Conservation (phyloP, 1,140 invertebrate species). For the Neodiprion lecontei region DNA sequence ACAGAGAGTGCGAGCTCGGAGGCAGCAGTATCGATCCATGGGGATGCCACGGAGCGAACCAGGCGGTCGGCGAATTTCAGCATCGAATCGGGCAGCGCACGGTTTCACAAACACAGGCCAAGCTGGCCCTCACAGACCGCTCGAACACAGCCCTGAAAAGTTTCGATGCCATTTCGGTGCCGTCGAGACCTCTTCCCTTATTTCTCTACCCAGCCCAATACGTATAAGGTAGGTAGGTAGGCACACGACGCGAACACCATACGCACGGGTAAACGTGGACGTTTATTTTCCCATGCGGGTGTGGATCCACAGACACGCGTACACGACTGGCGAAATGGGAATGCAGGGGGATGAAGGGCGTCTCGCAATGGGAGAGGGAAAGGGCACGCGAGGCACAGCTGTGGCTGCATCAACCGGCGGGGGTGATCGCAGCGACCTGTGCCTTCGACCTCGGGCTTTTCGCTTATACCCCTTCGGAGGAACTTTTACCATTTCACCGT, state of each 20-base stretch:
- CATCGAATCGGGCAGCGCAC: neutral
- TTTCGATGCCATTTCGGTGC: neutral
- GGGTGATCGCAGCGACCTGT: neutral
- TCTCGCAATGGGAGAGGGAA: slow-evolving; percentile 2
- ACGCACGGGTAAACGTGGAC: neutral
- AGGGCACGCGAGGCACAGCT: slow-evolving; percentile 24
- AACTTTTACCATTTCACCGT: slow-evolving; percentile 49
- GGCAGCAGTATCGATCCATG: neutral
- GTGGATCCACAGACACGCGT: neutral
- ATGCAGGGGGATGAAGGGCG: neutral
- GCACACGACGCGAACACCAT: neutral
- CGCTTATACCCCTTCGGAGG: neutral
- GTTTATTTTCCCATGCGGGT: neutral
- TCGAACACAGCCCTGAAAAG: neutral
- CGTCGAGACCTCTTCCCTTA: neutral
- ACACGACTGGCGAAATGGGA: neutral
- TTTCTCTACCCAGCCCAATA: neutral
- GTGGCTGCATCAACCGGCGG: slow-evolving; percentile 27
- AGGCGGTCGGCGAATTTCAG: neutral
- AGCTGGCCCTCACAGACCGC: too few relatives aligned
- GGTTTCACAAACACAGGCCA: too few relatives aligned
- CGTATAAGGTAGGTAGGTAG: neutral
- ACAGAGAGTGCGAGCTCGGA: neutral
- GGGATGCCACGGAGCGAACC: neutral
- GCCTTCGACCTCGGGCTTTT: neutral